Conservation (phyloP, 1,140 invertebrate genomes). For the Pemphigus obesinymphae region DNA sequence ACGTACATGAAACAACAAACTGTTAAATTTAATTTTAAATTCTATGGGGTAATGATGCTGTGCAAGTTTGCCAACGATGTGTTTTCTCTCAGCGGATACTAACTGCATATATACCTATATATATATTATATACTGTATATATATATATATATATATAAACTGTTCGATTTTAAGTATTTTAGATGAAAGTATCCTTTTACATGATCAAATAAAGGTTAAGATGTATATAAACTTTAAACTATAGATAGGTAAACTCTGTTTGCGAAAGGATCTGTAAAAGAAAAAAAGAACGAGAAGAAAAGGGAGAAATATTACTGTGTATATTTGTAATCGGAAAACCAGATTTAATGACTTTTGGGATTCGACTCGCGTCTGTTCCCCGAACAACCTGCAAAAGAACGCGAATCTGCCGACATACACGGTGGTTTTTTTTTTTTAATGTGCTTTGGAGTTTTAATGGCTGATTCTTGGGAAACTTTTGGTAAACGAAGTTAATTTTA, state of each 20-base stretch:
- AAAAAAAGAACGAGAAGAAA: background rate
- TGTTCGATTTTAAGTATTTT: background rate
- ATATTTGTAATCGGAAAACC: conserved; percentile 14
- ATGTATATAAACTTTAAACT: background rate
- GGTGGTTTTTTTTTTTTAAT: conserved; percentile 14
- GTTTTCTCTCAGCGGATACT: background rate
- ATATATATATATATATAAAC: too few relatives aligned
- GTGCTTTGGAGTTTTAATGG: conserved; percentile 10
- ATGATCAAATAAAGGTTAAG: background rate
- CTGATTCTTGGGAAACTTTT: background rate
- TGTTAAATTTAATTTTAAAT: background rate
- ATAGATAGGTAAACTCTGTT: background rate
- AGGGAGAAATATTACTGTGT: conserved; percentile 3
- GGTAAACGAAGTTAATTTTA: background rate
- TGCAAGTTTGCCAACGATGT: background rate
- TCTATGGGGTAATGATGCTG: background rate
- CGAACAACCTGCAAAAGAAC: background rate
- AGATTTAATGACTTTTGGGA: conserved; percentile 32
- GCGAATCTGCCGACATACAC: background rate
- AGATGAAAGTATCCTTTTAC: background rate
- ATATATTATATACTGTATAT: too few relatives aligned
- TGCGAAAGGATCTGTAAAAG: background rate
- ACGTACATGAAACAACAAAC: background rate
- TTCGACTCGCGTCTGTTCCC: conserved; percentile 3
- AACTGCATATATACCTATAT: too few relatives aligned